Percentiles rank a stretch among this genome's conserved stretches.
Conservation (phyloP, 2,113 vertebrate genomes). For the Ia io region DNA sequence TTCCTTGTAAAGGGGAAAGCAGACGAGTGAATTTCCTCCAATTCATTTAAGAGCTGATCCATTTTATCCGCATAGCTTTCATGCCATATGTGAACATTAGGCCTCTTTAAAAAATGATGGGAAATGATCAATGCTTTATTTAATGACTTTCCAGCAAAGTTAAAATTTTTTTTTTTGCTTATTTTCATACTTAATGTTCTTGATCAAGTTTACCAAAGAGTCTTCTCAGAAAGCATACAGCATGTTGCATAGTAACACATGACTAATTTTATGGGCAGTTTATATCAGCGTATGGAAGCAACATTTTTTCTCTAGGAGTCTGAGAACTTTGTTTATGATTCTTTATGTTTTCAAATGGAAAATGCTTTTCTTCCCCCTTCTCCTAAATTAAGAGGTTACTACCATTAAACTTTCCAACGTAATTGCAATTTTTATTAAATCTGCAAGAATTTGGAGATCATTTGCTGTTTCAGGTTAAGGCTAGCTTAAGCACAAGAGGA, state of each 20-base stretch:
- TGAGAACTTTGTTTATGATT: constrained; percentile 73
- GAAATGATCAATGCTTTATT: constrained; percentile 83
- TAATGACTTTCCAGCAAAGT: constrained; percentile 87
- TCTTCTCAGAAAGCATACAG: constrained; percentile 71
- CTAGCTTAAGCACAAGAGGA: constrained; percentile 59
- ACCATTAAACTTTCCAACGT: not conserved
- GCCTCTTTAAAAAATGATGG: constrained; percentile 83
- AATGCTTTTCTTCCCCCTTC: constrained; percentile 8
- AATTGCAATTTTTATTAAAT: not conserved
- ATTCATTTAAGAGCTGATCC: constrained; percentile 79
- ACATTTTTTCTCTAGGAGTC: constrained; percentile 53
- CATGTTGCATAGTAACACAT: constrained; percentile 79
- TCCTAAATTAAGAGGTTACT: not conserved
- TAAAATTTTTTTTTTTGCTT: constrained; percentile 78
- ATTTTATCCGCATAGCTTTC: constrained; percentile 77
- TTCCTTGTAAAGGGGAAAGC: constrained; percentile 67
- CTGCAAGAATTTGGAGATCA: not conserved
- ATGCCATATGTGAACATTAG: constrained; percentile 80
- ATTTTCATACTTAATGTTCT: constrained; percentile 85
- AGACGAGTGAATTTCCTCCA: constrained; percentile 71
- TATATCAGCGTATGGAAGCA: constrained; percentile 66
- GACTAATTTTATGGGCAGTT: constrained; percentile 81
- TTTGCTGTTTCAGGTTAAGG: constrained; percentile 61
- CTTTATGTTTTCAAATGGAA: constrained; percentile 63
- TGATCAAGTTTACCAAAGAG: constrained; percentile 79